A percentile compares a stretch with the other conserved stretches of the same genome.
phyloP scores from a whole-genome alignment of 2,888 invertebrate species.

The Drosophila subsilvestris region DNA sequence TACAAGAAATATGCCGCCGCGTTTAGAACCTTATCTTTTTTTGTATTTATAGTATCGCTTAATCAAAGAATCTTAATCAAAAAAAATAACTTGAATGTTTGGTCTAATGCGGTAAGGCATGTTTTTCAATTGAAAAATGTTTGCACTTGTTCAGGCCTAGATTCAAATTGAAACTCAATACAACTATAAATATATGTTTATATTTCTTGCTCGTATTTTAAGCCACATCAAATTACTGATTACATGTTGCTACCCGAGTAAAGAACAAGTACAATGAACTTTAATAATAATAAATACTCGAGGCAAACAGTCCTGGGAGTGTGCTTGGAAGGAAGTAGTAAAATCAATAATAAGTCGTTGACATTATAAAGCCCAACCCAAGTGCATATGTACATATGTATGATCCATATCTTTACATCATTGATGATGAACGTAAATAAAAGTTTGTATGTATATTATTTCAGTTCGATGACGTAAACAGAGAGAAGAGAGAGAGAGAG shows the following conservation, averaged over 20 bases:
- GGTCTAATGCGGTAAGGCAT: background rate
- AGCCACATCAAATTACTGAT: too few species aligned
- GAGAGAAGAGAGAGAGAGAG: background rate
- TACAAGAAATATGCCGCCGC: background rate
- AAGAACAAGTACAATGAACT: background rate
- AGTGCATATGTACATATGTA: background rate
- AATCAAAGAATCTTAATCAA: background rate
- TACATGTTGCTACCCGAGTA: too few species aligned
- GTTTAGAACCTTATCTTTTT: background rate
- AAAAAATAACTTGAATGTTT: background rate
- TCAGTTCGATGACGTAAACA: conserved; percentile 38
- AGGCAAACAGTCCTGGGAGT: background rate
- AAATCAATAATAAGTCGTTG: background rate
- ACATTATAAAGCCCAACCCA: background rate
- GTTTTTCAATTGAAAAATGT: background rate
- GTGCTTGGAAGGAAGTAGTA: background rate
- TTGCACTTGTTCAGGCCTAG: too few species aligned
- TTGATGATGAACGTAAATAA: conserved; percentile 4
- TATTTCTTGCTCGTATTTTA: too few species aligned
- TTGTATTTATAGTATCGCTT: background rate
- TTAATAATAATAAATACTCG: background rate
- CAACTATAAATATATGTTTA: too few species aligned
- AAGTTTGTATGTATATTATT: conserved; percentile 28
- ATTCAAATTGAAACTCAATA: background rate
- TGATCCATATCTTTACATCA: background rate